Evolutionary conservation across 1,140 invertebrate species (phyloP).

Genomic region (Anastrepha obliqua): DNA sequence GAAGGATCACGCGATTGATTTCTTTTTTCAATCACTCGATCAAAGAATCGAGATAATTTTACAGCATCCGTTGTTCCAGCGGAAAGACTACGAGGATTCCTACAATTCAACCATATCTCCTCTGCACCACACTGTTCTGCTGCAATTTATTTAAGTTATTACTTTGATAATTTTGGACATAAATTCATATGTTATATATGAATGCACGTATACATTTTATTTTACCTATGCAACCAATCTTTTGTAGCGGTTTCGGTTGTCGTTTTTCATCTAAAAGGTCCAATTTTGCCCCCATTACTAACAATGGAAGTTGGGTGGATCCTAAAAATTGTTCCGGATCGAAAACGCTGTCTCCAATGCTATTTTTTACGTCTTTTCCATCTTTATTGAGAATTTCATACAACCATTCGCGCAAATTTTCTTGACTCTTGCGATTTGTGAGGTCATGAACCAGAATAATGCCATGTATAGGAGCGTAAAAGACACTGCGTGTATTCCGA

Average conservation of each 20-base stretch:
- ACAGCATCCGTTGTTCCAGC: slow-evolving; percentile 93
- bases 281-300: slow-evolving; percentile 94
- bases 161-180: background rate
- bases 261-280: slow-evolving; percentile 86
- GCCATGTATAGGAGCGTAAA: slow-evolving; percentile 95
- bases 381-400: slow-evolving; percentile 92
- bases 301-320: slow-evolving; percentile 88
- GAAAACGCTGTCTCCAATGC: slow-evolving; percentile 80
- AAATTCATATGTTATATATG: background rate
- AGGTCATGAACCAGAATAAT: slow-evolving; percentile 97
- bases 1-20: slow-evolving; percentile 78
- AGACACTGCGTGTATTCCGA: slow-evolving; percentile 91
- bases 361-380: slow-evolving; percentile 74
- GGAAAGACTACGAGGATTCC: slow-evolving; percentile 87
- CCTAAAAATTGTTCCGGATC: slow-evolving; percentile 95
- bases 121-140: slow-evolving; percentile 95
- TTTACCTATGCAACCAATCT: slow-evolving; percentile 79
- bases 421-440: slow-evolving; percentile 95
- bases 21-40: slow-evolving; percentile 89
- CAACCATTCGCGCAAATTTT: slow-evolving; percentile 94
- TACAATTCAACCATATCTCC: slow-evolving; percentile 92
- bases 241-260: slow-evolving; percentile 78
- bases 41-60: slow-evolving; percentile 94
- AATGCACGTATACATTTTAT: background rate
- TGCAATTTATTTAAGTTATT: slow-evolving; percentile 71